Evolutionary conservation across 2,888 invertebrate genomes (phyloP), one percentile per base, ranked within the genome.

Genomic region (Palloptera scutellata): DNA sequence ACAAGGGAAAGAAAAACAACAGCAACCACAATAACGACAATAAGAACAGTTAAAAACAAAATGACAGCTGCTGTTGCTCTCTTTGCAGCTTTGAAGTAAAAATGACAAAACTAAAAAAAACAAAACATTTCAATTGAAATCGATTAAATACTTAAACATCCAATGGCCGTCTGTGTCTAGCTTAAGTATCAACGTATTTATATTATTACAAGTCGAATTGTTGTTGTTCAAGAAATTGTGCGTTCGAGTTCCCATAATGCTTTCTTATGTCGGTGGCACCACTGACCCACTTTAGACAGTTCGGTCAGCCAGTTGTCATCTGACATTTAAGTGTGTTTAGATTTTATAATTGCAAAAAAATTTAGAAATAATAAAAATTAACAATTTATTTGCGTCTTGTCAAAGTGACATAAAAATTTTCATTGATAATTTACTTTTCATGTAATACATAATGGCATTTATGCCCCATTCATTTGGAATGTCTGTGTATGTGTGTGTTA

Each of bases 111-210:
- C 2, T 30, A 30, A 30, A 30, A 30, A 30, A 30, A 30, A 30
- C 30, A 60, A 65, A 70, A 70, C 80, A 80, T 80, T 78, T 78
- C 78, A 79, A 80, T 78, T 78, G 73, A 78, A 75, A 80, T 80
- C 80, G 78, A 78, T 78, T 78, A 80, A 78, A 61, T 72, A 76
- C 72, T 80, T 78, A 72, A 74, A 66, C 69, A 63, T 51, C 43
- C 43, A 59, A 15, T 54, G 20, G n/a, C 10, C 41, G 20, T 17
- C 19, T n/a, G 30, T 40, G 20, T 20, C 11, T 15, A 19, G 15
- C 19, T 13, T 58, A 15, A 12, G 12, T 59, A 12, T 30, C 30
- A 1, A 15, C 48, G 20, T 57, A 13, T 19, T n/a, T 30, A 30
- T 30, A 30, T 30, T 30, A 30, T 30, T 30, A 6, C 2, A 30